phyloP scores from a whole-genome alignment of 2,113 vertebrate genomes.

The Brachypodius melanocephalos region DNA sequence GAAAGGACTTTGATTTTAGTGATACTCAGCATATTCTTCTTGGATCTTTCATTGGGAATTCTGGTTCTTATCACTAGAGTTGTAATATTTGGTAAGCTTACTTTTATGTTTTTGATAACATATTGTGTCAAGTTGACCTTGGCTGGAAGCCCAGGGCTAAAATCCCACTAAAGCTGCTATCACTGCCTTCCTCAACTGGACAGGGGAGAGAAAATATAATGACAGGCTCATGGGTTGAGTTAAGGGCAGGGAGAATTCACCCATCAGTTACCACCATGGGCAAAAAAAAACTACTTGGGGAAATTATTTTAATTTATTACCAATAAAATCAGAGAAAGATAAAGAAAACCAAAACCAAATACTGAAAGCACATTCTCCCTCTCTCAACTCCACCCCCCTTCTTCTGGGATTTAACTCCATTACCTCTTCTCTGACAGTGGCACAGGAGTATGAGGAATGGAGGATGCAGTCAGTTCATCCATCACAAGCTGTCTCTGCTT shows the following conservation, averaged over 20 bases:
- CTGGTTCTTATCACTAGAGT: background rate
- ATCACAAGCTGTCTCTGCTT: background rate
- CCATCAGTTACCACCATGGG: background rate
- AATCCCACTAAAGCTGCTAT: background rate
- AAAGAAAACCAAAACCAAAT: background rate
- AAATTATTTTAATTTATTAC: background rate
- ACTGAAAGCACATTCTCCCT: background rate
- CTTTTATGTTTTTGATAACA: background rate
- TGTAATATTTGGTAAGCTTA: background rate
- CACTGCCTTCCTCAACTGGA: background rate
- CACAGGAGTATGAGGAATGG: background rate
- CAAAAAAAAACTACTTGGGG: background rate
- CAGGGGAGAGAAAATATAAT: background rate
- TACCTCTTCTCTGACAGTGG: background rate
- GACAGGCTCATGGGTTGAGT: fast-evolving
- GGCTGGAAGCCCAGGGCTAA: background rate
- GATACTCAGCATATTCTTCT: background rate
- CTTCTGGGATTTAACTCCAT: background rate
- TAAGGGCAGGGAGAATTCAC: background rate
- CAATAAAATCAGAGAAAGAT: background rate
- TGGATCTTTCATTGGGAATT: background rate
- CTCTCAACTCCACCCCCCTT: background rate
- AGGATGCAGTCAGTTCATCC: background rate
- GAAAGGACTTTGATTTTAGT: background rate
- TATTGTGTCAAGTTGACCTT: background rate